Conservation (phyloP, 1,140 invertebrate genomes). For the Coenobita brevimanus region DNA sequence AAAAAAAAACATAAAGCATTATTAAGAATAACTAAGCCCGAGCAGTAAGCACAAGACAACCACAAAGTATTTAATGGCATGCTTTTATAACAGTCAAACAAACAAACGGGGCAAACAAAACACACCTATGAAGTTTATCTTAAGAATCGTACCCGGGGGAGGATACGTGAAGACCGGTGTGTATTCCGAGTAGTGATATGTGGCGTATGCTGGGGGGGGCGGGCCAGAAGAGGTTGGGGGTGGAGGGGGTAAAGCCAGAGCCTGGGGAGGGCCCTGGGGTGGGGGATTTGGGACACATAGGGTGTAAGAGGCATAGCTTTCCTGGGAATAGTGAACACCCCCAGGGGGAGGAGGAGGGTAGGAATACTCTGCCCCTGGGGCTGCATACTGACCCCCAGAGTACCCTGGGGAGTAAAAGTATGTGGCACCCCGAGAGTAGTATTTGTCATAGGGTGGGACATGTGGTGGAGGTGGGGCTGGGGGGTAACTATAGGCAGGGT, state of each 20-base stretch:
- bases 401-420: slow-evolving; percentile 61
- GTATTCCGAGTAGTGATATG: slow-evolving; percentile 68
- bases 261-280: slow-evolving; percentile 60
- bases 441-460: slow-evolving; percentile 64
- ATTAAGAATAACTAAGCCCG: slow-evolving; percentile 56
- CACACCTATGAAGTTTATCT: slow-evolving; percentile 68
- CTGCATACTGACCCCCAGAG: slow-evolving; percentile 64
- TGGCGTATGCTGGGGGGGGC: slow-evolving; percentile 58
- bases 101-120: slow-evolving; percentile 66
- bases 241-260: slow-evolving; percentile 61
- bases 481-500: slow-evolving; percentile 54
- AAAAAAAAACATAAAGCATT: slow-evolving; percentile 34
- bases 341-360: slow-evolving; percentile 66
- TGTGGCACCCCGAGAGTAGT: slow-evolving; percentile 60
- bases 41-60: slow-evolving; percentile 63
- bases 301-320: slow-evolving; percentile 67
- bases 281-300: slow-evolving; percentile 65
- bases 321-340: slow-evolving; percentile 65
- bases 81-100: slow-evolving; percentile 58
- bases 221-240: slow-evolving; percentile 60
- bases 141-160: slow-evolving; percentile 68
- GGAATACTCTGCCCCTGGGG: slow-evolving; percentile 56
- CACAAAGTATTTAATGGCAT: slow-evolving; percentile 54
- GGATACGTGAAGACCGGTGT: slow-evolving; percentile 64
- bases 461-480: slow-evolving; percentile 54